Conservation (phyloP, 2,888 invertebrate genomes). For the Phaedon cochleariae region DNA sequence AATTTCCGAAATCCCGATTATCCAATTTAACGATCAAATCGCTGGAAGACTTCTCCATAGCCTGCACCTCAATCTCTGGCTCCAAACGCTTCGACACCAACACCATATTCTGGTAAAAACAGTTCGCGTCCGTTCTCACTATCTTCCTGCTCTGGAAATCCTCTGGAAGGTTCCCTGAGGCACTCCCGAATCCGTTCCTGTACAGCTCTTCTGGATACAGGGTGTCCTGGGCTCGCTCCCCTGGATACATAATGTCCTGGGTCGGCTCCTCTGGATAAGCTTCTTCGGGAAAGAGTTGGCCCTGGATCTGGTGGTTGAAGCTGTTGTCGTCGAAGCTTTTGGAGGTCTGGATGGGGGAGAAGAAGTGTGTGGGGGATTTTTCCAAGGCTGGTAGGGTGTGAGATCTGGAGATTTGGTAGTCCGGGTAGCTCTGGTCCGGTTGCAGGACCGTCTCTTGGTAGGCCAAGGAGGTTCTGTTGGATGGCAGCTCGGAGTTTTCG, state of each 20-base stretch:
- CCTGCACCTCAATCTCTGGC: slow-evolving; percentile 34
- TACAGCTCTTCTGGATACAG: slow-evolving; percentile 41
- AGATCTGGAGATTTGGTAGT: slow-evolving; percentile 44
- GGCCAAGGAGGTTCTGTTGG: slow-evolving; percentile 46
- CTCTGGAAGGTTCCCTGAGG: slow-evolving; percentile 21
- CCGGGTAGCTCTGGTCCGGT: slow-evolving; percentile 61
- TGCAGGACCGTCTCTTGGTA: slow-evolving; percentile 54
- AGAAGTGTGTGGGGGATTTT: slow-evolving; percentile 47
- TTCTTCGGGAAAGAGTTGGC: too few relatives aligned
- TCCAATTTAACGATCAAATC: slow-evolving; percentile 60
- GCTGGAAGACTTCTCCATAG: slow-evolving; percentile 53
- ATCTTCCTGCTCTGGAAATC: slow-evolving; percentile 42
- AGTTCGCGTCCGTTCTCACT: slow-evolving; percentile 46
- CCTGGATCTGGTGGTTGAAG: slow-evolving; percentile 42
- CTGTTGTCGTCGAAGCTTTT: slow-evolving; percentile 54
- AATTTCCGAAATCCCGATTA: slow-evolving; percentile 51
- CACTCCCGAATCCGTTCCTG: slow-evolving; percentile 18
- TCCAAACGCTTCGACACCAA: slow-evolving; percentile 42
- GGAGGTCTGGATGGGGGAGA: slow-evolving; percentile 52
- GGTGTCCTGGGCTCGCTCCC: slow-evolving; percentile 12
- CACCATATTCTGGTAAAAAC: slow-evolving; percentile 50
- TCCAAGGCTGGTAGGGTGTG: slow-evolving; percentile 45
- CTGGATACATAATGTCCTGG: slow-evolving; percentile 18
- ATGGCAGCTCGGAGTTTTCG: slow-evolving; percentile 59
- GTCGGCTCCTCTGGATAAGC: slow-evolving; percentile 40